A percentile compares a stretch with the other conserved stretches of the same genome.
Conservation (phyloP, 2,113 vertebrate species). For the Anas platyrhynchos region DNA sequence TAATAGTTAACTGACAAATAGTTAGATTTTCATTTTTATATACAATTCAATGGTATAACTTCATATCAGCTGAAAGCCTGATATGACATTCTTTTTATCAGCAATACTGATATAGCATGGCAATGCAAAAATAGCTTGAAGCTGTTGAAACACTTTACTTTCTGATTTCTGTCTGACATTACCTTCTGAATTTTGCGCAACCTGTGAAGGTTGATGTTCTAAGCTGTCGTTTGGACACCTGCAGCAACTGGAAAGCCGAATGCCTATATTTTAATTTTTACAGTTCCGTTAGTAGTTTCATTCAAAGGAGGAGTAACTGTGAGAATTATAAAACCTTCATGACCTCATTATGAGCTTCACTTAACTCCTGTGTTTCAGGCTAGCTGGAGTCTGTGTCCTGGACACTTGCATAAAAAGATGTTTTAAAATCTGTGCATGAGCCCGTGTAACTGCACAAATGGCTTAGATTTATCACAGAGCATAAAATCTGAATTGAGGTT, state of each 20-base stretch:
- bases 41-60: conserved; percentile 5
- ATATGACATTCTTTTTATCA: conserved; percentile 41
- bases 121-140: conserved; percentile 32
- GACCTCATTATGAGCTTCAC: conserved; percentile 12
- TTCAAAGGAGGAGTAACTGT: conserved; percentile 24
- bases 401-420: not conserved
- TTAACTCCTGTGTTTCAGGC: conserved; percentile 8
- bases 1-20: conserved; percentile 26
- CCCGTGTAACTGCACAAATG: not conserved
- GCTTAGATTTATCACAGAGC: conserved; percentile 34
- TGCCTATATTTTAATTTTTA: conserved; percentile 59
- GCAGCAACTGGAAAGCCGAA: conserved; percentile 7
- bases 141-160: conserved; percentile 48
- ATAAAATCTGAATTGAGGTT: conserved; percentile 22
- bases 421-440: not conserved
- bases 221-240: conserved; percentile 19
- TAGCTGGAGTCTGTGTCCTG: not conserved
- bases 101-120: not conserved
- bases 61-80: conserved; percentile 23
- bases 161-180: not conserved
- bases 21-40: not conserved
- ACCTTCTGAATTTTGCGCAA: not conserved
- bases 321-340: conserved; percentile 30
- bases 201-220: not conserved
- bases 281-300: conserved; percentile 53